phyloP scores from a whole-genome alignment of 1,140 invertebrate species.

The Cydia fagiglandana region DNA sequence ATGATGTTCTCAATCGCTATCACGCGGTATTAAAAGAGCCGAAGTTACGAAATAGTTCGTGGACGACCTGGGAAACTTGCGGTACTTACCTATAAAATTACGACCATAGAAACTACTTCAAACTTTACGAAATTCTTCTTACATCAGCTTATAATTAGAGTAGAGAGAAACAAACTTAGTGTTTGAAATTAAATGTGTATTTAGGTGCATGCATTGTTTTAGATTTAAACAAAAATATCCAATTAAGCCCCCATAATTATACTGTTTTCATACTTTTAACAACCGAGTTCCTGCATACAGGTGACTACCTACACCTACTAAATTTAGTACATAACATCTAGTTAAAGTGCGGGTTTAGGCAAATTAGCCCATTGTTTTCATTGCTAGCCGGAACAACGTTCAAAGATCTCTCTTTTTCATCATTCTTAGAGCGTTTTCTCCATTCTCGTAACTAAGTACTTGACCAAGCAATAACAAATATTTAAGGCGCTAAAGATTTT shows the following conservation, averaged over 20 bases:
- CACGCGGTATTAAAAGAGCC: not conserved
- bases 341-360: not conserved
- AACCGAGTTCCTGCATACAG: not conserved
- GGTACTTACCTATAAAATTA: not conserved
- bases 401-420: conserved; percentile 11
- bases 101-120: not conserved
- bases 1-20: conserved; percentile 12
- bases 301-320: not conserved
- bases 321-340: not conserved
- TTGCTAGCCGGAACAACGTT: not conserved
- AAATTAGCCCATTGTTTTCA: conserved; percentile 5
- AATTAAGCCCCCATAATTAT: not conserved
- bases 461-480: not conserved
- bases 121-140: conserved; percentile 5
- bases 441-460: not conserved
- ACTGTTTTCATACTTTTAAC: not conserved
- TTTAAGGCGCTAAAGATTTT: conserved; percentile 9
- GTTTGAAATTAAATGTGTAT: not conserved
- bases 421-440: not conserved
- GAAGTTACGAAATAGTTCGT: not conserved
- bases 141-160: not conserved
- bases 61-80: not conserved
- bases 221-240: no score
- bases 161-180: not conserved
- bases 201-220: no score